Conservation (phyloP, 2,888 invertebrate species). For the Drosophila setosimentum region DNA sequence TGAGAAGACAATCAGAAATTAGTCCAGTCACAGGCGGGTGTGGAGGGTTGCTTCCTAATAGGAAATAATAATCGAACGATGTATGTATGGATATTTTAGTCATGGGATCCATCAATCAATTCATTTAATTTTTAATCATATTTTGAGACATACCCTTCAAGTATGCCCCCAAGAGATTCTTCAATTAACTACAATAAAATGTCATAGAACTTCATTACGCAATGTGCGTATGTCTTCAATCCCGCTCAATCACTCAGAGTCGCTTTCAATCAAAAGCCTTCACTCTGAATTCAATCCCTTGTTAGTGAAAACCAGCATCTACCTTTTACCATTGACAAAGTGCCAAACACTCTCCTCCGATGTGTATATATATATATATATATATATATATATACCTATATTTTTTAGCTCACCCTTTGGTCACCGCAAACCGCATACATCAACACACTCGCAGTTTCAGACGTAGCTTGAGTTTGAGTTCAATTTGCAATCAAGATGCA, state of each 20-base stretch:
- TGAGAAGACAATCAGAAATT: neutral
- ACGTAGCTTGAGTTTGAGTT: slow-evolving; percentile 25
- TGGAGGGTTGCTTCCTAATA: neutral
- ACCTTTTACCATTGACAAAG: slow-evolving; percentile 64
- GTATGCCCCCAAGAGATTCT: neutral
- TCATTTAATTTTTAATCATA: neutral
- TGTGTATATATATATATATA: neutral
- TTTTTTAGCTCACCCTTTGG: slow-evolving; percentile 9
- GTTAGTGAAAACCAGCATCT: slow-evolving; percentile 8
- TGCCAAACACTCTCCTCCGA: slow-evolving; percentile 40
- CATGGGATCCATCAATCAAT: slow-evolving; percentile 1
- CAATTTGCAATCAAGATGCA: slow-evolving; percentile 29
- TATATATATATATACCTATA: neutral
- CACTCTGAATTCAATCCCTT: neutral
- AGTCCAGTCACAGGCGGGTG: neutral
- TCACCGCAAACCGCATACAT: slow-evolving; percentile 70
- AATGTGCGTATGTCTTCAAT: neutral
- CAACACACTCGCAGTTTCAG: slow-evolving; percentile 48
- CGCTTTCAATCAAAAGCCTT: neutral
- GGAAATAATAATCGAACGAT: neutral
- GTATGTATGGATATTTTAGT: neutral
- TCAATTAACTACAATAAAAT: neutral
- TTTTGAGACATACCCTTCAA: neutral
- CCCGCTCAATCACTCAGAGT: neutral
- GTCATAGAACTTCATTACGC: neutral